Percentiles rank a stretch among this genome's conserved stretches.
These are phyloP conservation scores for Salvelinus sp. DNA, from an alignment of 2,113 vertebrate species.

Conservation along the genomic window DNA sequence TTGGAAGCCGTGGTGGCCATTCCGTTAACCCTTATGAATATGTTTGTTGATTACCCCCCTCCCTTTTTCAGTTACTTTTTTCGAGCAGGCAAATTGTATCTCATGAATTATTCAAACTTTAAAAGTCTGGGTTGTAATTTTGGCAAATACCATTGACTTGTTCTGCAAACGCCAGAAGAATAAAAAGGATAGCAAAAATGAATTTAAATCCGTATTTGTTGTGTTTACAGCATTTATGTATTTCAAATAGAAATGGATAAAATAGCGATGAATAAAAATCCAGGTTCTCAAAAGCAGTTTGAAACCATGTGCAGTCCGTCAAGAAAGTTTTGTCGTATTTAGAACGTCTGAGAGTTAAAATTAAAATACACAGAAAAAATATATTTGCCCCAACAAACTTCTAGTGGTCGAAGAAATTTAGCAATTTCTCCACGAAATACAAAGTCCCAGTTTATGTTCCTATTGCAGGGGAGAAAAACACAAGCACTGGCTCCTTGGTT, in stretches of 20 bases:
- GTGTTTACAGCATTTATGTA: conserved; percentile 63
- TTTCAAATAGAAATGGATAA: conserved; percentile 35
- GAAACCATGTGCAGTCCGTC: conserved; percentile 68
- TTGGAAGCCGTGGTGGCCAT: conserved; percentile 96
- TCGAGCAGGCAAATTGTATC: conserved; percentile 74
- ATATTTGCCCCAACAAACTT: conserved; percentile 69
- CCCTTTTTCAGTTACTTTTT: conserved; percentile 74
- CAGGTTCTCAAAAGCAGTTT: conserved; percentile 62
- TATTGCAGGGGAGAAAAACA: conserved; percentile 58
- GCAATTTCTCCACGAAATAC: conserved; percentile 62
- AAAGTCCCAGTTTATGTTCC: conserved; percentile 67
- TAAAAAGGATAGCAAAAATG: conserved; percentile 34
- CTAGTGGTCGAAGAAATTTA: conserved; percentile 47
- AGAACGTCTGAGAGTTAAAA: conserved; percentile 50
- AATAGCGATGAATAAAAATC: conserved; percentile 49
- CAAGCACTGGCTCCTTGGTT: conserved; percentile 63
- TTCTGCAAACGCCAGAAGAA: conserved; percentile 48
- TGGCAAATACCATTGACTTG: conserved; percentile 65
- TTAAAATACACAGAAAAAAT: conserved; percentile 40
- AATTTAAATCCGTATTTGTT: conserved; percentile 58
- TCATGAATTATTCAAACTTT: conserved; percentile 83
- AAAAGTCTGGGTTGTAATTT: conserved; percentile 66
- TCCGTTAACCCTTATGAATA: conserved; percentile 79
- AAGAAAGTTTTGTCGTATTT: conserved; percentile 51
- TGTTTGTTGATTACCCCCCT: conserved; percentile 70